phyloP scores from a whole-genome alignment of 2,888 invertebrate genomes.

The Neoscelio sp. region DNA sequence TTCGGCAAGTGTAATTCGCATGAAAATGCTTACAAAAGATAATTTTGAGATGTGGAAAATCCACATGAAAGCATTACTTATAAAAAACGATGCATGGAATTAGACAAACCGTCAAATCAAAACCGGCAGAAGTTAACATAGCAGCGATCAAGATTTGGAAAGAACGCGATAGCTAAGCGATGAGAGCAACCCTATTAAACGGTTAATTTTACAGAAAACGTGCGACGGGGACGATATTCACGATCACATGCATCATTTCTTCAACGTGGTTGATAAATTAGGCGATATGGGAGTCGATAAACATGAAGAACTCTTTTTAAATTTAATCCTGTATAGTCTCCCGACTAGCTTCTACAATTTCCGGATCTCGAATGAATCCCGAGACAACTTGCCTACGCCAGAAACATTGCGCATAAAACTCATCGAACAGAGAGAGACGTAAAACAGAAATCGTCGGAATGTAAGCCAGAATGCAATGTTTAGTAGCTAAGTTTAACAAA shows the following conservation, averaged over 20 bases:
- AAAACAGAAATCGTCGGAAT: background rate
- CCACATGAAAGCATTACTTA: too few species aligned
- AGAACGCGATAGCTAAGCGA: too few species aligned
- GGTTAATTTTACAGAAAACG: slow-evolving; percentile 76
- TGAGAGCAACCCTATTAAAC: slow-evolving; percentile 79
- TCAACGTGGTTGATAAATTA: slow-evolving; percentile 76
- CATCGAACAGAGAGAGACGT: background rate
- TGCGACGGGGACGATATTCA: slow-evolving; percentile 73
- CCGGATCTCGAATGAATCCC: background rate
- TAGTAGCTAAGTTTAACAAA: background rate
- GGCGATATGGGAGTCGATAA: slow-evolving; percentile 74
- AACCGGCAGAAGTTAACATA: too few species aligned
- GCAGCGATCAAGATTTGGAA: too few species aligned
- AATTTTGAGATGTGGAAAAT: too few species aligned
- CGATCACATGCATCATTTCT: slow-evolving; percentile 76
- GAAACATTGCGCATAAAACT: background rate
- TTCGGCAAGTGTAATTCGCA: too few species aligned
- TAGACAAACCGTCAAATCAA: too few species aligned
- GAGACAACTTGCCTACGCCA: too few species aligned
- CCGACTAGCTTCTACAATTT: slow-evolving; percentile 3
- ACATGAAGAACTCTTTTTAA: too few species aligned
- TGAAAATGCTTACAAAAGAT: too few species aligned
- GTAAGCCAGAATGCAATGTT: background rate
- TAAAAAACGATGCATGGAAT: too few species aligned
- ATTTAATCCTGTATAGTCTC: slow-evolving; percentile 39